These are phyloP conservation scores for Malurus elegans DNA, from an alignment of 2,113 vertebrate genomes.

Conservation along the genomic window DNA sequence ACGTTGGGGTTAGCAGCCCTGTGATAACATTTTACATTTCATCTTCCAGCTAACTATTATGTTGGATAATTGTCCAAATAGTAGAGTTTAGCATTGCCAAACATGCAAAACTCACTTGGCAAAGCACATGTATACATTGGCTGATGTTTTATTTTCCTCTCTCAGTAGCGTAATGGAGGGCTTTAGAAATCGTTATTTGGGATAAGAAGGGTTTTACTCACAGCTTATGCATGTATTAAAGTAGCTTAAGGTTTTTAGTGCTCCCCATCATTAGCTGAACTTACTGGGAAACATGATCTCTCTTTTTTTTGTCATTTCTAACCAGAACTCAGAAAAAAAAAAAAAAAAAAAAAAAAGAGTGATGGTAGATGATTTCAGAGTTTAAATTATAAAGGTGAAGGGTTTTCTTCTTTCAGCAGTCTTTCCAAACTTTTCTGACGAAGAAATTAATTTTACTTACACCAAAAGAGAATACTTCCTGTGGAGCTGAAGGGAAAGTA, in stretches of 20 bases:
- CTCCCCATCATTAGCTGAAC: constrained; percentile 30
- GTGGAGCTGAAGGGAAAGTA: background rate
- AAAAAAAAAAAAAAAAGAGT: background rate
- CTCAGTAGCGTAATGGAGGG: background rate
- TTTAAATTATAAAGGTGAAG: background rate
- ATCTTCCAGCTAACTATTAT: background rate
- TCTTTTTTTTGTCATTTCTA: background rate
- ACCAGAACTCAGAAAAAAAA: background rate
- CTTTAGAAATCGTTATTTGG: constrained; percentile 30
- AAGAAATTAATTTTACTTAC: background rate
- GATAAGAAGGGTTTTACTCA: constrained; percentile 33
- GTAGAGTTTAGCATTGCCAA: background rate
- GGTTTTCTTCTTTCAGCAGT: background rate
- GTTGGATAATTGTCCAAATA: background rate
- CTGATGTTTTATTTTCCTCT: constrained; percentile 34
- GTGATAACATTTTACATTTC: background rate
- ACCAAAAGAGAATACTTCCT: background rate
- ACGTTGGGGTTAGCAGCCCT: background rate
- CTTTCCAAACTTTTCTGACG: background rate
- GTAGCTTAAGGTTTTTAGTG: constrained; percentile 43
- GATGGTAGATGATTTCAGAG: background rate
- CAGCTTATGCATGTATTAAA: constrained; percentile 29
- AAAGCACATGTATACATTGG: background rate
- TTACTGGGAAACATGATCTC: constrained; percentile 1
- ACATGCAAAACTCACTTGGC: constrained; percentile 11